Evolutionary conservation across 2,797 vertebrate genomes (phyloP).

Genomic region (Glossophaga mutica): DNA sequence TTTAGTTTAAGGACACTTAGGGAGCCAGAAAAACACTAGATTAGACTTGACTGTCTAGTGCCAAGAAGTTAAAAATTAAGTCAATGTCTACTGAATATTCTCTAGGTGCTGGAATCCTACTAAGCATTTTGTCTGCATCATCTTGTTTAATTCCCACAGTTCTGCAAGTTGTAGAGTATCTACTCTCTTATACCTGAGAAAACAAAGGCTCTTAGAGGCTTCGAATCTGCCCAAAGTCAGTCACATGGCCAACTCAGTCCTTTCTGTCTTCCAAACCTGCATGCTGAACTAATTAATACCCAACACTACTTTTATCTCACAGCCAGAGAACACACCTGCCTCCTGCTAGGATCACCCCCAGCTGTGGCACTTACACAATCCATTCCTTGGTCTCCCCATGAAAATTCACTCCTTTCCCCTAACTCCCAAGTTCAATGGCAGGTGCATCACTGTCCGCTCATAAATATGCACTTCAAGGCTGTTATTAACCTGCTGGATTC

Average conservation of each 20-base stretch:
- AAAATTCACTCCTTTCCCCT: not conserved
- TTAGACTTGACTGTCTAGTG: not conserved
- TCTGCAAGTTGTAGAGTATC: not conserved
- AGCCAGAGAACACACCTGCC: not conserved
- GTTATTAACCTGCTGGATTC: constrained; percentile 58
- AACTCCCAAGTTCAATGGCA: constrained; percentile 16
- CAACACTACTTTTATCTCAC: not conserved
- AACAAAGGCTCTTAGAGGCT: not conserved
- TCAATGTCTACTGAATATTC: not conserved
- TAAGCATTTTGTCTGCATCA: not conserved
- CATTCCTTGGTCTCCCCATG: not conserved
- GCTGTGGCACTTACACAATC: not conserved
- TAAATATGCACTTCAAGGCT: not conserved
- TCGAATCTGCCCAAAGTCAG: not conserved
- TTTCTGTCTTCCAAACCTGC: not conserved
- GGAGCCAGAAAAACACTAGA: not conserved
- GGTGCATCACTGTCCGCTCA: constrained; percentile 46
- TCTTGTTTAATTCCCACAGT: not conserved
- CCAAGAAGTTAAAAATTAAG: not conserved
- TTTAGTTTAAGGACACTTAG: not conserved
- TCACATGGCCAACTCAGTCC: not conserved
- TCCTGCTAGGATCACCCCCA: not conserved
- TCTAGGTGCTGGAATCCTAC: not conserved
- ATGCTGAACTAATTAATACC: not conserved
- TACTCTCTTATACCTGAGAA: not conserved